Evolutionary conservation across 2,113 vertebrate species (phyloP).

Genomic region (Poeciliopsis turrubarensis): DNA sequence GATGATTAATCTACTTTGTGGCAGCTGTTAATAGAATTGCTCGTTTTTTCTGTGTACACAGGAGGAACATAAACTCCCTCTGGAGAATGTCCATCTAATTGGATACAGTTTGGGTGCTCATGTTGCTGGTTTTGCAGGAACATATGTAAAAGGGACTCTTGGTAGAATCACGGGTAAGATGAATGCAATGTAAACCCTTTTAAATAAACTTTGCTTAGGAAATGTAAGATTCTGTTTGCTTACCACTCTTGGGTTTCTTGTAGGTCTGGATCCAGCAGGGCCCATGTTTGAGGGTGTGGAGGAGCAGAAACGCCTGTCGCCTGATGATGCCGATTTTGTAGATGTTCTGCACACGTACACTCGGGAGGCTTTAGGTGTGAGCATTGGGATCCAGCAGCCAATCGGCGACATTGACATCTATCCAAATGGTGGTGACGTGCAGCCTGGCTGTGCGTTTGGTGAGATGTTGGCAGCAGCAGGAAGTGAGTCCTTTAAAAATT

Average conservation of each 20-base stretch:
- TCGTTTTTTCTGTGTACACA: conserved; percentile 53
- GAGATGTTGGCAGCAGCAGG: conserved; percentile 86
- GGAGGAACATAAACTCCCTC: conserved; percentile 82
- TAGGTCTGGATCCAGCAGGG: conserved; percentile 96
- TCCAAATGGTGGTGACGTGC: conserved; percentile 93
- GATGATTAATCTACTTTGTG: conserved; percentile 25
- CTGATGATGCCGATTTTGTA: conserved; percentile 93
- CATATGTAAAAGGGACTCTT: conserved; percentile 83
- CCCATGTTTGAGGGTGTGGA: conserved; percentile 93
- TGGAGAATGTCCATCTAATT: conserved; percentile 89
- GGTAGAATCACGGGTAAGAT: conserved; percentile 92
- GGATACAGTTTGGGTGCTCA: conserved; percentile 97
- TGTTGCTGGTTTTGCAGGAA: conserved; percentile 92
- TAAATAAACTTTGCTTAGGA: not conserved
- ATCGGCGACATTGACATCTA: conserved; percentile 96
- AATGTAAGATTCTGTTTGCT: not conserved
- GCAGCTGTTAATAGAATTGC: conserved; percentile 23
- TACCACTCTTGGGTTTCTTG: not conserved
- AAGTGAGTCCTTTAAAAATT: conserved; percentile 82
- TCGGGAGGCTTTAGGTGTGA: conserved; percentile 88
- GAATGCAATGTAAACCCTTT: rapidly evolving
- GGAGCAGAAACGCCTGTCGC: conserved; percentile 86
- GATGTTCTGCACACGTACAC: conserved; percentile 97
- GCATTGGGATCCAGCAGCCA: conserved; percentile 95
- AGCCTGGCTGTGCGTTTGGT: conserved; percentile 88